phyloP scores from a whole-genome alignment of 1,140 invertebrate genomes.

The Lepidurus apus region DNA sequence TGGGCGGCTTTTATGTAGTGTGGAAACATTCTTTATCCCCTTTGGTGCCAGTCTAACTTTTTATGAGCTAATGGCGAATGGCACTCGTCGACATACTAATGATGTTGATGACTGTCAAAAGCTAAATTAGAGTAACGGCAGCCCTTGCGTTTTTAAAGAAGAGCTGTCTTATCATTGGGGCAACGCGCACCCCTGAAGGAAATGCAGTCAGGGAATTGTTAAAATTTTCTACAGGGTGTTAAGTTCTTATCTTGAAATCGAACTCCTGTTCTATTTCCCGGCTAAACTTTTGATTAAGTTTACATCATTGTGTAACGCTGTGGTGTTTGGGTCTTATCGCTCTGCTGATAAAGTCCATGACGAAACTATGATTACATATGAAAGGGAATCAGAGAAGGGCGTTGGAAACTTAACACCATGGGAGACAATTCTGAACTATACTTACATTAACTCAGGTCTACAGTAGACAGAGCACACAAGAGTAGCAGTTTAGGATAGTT shows the following conservation, averaged over 20 bases:
- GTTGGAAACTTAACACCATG: not conserved
- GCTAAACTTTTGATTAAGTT: not conserved
- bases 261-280: not conserved
- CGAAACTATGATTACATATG: not conserved
- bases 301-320: slow-evolving; percentile 2
- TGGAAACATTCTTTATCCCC: too few relatives aligned
- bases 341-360: not conserved
- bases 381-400: not conserved
- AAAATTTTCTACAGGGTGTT: not conserved
- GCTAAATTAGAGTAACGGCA: too few relatives aligned
- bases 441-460: not conserved
- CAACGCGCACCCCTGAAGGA: too few relatives aligned
- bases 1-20: too few relatives aligned
- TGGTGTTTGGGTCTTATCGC: not conserved
- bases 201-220: too few relatives aligned
- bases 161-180: too few relatives aligned
- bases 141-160: too few relatives aligned
- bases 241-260: not conserved
- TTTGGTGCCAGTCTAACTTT: too few relatives aligned
- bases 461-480: not conserved
- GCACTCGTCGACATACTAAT: too few relatives aligned
- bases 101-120: too few relatives aligned
- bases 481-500: not conserved
- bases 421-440: not conserved
- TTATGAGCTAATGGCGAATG: too few relatives aligned